Evolutionary conservation across 2,797 vertebrate genomes (phyloP).

Genomic region (Acipenser oxyrinchus): DNA sequence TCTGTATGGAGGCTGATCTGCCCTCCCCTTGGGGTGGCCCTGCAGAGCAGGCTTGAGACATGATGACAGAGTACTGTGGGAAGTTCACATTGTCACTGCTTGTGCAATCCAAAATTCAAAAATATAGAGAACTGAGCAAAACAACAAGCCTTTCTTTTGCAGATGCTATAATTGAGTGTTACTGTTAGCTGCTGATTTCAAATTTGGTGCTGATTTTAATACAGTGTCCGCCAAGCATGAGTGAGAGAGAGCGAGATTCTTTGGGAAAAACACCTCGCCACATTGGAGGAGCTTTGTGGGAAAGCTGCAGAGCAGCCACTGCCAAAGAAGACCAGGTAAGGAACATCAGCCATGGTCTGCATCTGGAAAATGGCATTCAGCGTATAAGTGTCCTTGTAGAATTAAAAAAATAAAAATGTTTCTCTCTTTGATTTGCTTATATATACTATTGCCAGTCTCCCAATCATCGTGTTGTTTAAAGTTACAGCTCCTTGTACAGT

Average conservation of each 20-base stretch:
- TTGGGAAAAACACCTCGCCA: conserved; percentile 13
- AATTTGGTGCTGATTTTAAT: neutral
- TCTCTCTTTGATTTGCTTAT: neutral
- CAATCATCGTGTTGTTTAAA: neutral
- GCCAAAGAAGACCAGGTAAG: conserved; percentile 22
- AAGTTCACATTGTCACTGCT: no score
- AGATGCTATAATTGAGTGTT: neutral
- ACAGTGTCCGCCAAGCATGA: conserved; percentile 15
- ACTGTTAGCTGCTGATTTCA: no score
- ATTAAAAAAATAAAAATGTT: neutral
- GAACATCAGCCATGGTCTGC: neutral
- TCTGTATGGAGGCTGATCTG: no score
- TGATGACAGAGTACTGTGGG: no score
- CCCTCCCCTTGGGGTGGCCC: no score
- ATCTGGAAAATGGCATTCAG: neutral
- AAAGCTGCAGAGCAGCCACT: conserved; percentile 22
- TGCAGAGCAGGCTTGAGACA: no score
- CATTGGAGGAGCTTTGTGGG: conserved; percentile 17
- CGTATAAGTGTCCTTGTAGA: no score
- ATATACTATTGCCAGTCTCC: neutral
- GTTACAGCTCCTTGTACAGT: no score
- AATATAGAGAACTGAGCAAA: no score
- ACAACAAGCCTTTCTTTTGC: neutral
- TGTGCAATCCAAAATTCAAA: no score
- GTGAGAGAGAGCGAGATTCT: neutral